Evolutionary conservation across 2,888 invertebrate species (phyloP).

Genomic region (Sturmia bella): DNA sequence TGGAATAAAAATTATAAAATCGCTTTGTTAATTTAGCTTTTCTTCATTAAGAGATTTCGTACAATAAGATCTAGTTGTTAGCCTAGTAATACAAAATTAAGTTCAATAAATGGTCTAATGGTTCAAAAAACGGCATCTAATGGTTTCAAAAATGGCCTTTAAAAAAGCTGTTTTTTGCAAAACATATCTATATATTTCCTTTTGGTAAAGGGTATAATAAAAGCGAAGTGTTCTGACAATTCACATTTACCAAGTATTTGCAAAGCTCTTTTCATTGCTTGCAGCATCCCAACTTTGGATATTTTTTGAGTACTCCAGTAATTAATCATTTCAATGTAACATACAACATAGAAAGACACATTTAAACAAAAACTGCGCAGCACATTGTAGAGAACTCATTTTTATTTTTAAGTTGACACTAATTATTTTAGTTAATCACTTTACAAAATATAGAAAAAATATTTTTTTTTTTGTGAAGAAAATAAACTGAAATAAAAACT

Average conservation of each 20-base stretch:
- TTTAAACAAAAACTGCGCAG: slow-evolving; percentile 3
- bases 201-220: no score
- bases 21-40: no score
- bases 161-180: no score
- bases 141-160: no score
- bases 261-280: neutral
- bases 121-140: no score
- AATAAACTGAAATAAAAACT: slow-evolving; percentile 6
- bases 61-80: no score
- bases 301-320: slow-evolving; percentile 47
- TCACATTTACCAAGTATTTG: neutral
- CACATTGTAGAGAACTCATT: slow-evolving; percentile 35
- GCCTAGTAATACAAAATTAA: no score
- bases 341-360: slow-evolving; percentile 25
- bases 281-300: slow-evolving; percentile 1
- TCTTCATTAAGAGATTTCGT: no score
- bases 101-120: no score
- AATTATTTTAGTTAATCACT: slow-evolving; percentile 66
- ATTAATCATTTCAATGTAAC: slow-evolving; percentile 66
- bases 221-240: neutral
- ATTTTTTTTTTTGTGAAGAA: slow-evolving; percentile 6
- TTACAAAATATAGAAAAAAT: slow-evolving; percentile 9
- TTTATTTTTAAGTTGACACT: slow-evolving; percentile 67
- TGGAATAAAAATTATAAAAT: no score
- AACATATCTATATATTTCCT: no score